phyloP scores from a whole-genome alignment of 2,888 invertebrate species.

The Drosophila lacicola region DNA sequence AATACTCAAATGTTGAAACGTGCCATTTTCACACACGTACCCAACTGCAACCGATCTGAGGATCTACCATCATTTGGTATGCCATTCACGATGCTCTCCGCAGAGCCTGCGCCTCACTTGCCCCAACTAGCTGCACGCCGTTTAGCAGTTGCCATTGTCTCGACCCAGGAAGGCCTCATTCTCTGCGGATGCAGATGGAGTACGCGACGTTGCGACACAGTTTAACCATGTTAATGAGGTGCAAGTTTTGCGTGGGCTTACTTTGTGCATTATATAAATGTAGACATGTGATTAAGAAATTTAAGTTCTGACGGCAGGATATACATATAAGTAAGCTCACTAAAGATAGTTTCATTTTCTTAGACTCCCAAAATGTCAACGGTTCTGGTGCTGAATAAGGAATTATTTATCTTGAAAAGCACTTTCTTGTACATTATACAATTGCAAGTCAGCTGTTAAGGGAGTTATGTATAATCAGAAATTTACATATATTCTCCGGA shows the following conservation, averaged over 20 bases:
- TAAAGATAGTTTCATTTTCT: no score
- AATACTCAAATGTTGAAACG: constrained; percentile 77
- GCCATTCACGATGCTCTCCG: constrained; percentile 48
- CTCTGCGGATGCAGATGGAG: constrained; percentile 8
- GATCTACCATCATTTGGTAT: constrained; percentile 59
- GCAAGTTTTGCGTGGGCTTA: constrained; percentile 37
- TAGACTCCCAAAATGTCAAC: no score
- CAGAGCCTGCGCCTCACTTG: constrained; percentile 28
- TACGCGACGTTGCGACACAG: constrained; percentile 40
- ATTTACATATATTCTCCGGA: no score
- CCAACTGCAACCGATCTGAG: constrained; percentile 56
- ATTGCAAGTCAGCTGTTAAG: no score
- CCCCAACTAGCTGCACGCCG: constrained; percentile 28
- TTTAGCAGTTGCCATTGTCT: constrained; percentile 9
- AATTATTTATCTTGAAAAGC: no score
- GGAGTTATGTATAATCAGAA: no score
- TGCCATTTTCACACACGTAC: constrained; percentile 82
- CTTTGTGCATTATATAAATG: background rate
- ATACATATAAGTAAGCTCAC: no score
- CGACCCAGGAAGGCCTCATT: constrained; percentile 6
- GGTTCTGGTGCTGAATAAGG: no score
- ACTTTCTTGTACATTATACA: no score
- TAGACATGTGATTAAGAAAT: background rate
- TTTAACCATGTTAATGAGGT: constrained; percentile 64
- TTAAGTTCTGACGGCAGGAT: no score